phyloP scores from a whole-genome alignment of 2,797 vertebrate species.

The Poecile montanus region DNA sequence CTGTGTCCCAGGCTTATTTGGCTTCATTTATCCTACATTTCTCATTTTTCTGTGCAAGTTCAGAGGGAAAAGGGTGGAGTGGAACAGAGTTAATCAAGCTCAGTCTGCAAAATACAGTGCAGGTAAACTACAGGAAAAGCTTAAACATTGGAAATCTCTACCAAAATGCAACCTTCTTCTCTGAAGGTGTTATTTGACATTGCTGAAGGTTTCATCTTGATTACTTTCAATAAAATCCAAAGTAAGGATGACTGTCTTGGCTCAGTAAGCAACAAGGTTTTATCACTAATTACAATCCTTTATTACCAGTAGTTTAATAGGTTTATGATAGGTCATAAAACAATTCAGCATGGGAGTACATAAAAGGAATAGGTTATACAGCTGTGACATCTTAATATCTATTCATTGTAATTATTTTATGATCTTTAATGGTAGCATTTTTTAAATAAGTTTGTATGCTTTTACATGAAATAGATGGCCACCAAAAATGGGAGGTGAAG shows the following conservation, averaged over 20 bases:
- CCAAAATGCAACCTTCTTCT: constrained; percentile 33
- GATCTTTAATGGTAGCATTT: constrained; percentile 74
- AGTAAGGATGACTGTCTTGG: constrained; percentile 88
- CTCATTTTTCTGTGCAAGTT: background rate
- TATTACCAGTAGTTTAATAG: constrained; percentile 93
- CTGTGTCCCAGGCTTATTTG: background rate
- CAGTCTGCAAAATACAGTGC: background rate
- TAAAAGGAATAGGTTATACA: constrained; percentile 85
- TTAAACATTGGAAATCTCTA: background rate
- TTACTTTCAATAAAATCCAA: constrained; percentile 82
- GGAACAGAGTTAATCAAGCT: background rate
- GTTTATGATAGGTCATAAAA: constrained; percentile 94
- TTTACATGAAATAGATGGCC: constrained; percentile 62
- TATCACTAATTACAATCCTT: constrained; percentile 95
- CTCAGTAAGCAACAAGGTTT: constrained; percentile 93
- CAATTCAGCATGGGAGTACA: constrained; percentile 87
- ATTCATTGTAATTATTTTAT: constrained; percentile 80
- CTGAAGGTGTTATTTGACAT: constrained; percentile 76
- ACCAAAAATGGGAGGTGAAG: constrained; percentile 66
- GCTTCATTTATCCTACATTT: background rate
- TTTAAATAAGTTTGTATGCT: constrained; percentile 73
- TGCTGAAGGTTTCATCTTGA: constrained; percentile 83
- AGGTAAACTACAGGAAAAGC: background rate
- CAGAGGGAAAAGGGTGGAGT: background rate
- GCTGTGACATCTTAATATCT: constrained; percentile 89